A percentile compares a stretch with the other conserved stretches of the same genome.
Evolutionary conservation across 35 echinoderm and acorn worm species (phyloP).

Genomic region (Apostichopus japonicus): DNA sequence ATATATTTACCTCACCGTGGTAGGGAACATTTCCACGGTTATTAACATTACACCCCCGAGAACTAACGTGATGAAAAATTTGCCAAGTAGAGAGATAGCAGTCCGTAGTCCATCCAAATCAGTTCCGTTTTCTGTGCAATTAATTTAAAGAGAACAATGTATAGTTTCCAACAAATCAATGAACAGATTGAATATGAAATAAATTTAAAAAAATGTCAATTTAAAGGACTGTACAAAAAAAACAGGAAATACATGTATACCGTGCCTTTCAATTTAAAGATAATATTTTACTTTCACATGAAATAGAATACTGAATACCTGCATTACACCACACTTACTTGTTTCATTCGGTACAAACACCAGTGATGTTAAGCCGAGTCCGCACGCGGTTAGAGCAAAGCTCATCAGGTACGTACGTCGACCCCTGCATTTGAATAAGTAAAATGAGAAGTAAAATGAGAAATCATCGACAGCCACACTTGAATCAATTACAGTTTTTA

Average conservation of each 20-base stretch:
- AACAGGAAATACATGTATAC: too few relatives aligned
- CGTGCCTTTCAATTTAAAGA: too few relatives aligned
- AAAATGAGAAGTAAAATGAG: not conserved
- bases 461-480: not conserved
- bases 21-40: constrained; percentile 21
- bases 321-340: not conserved
- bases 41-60: constrained; percentile 4
- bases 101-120: not conserved
- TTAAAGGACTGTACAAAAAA: too few relatives aligned
- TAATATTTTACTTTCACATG: too few relatives aligned
- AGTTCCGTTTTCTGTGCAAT: constrained; percentile 24
- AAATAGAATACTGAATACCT: too few relatives aligned
- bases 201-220: too few relatives aligned
- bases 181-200: too few relatives aligned
- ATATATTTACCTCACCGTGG: constrained; percentile 17
- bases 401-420: constrained; percentile 7
- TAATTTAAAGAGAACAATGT: too few relatives aligned
- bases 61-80: constrained; percentile 17
- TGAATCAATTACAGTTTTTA: too few relatives aligned
- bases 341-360: not conserved
- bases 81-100: constrained; percentile 6
- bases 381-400: not conserved
- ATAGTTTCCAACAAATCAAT: too few relatives aligned
- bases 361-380: not conserved
- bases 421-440: not conserved